Conservation (phyloP, 2,113 vertebrate genomes). For the Ivindomyrus marchei region DNA sequence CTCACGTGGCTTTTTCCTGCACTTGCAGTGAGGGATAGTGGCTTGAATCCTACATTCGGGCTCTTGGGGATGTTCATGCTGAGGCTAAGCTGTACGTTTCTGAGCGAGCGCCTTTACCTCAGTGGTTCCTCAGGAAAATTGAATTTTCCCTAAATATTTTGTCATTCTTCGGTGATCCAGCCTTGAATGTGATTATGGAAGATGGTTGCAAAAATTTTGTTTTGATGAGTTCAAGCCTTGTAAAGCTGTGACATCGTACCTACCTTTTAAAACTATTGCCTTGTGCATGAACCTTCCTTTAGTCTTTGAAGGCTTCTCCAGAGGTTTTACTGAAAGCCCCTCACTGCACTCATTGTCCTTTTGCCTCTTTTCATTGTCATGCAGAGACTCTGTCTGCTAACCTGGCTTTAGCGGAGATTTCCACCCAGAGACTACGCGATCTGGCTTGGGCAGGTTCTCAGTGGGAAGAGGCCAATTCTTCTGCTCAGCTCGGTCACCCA, state of each 20-base stretch:
- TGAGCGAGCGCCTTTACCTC: background rate
- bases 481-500: conserved; percentile 26
- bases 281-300: background rate
- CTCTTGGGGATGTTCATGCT: background rate
- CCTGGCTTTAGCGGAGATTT: conserved; percentile 5
- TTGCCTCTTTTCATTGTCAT: conserved; percentile 3
- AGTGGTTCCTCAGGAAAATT: background rate
- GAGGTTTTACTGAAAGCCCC: conserved; percentile 3
- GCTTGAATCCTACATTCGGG: background rate
- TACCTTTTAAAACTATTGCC: background rate
- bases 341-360: background rate
- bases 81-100: background rate
- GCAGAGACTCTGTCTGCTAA: background rate
- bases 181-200: background rate
- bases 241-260: background rate
- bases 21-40: background rate
- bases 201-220: background rate
- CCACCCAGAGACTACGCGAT: conserved; percentile 5
- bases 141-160: background rate
- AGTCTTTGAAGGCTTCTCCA: conserved; percentile 14
- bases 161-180: background rate
- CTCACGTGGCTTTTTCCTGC: background rate
- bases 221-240: background rate
- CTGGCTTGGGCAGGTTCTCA: conserved; percentile 16
- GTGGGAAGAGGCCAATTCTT: conserved; percentile 22